Percentiles rank a stretch among this genome's conserved stretches.
These are phyloP conservation scores for Drosophila falleni DNA, from an alignment of 2,888 invertebrate species.

Conservation along the genomic window DNA sequence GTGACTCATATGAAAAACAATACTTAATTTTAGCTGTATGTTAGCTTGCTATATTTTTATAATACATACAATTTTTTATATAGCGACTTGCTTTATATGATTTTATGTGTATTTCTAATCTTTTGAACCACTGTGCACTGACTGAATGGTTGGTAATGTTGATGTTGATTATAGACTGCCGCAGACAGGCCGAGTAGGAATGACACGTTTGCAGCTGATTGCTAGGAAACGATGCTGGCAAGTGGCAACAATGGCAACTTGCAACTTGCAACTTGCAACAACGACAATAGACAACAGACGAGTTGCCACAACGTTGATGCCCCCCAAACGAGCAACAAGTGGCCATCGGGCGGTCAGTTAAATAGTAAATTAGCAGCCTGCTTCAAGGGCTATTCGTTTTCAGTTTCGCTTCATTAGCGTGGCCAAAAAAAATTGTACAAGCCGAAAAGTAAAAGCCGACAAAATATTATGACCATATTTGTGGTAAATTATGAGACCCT, in stretches of 20 bases:
- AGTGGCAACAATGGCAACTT: constrained; percentile 30
- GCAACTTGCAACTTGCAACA: neutral
- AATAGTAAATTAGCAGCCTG: constrained; percentile 54
- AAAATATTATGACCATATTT: constrained; percentile 82
- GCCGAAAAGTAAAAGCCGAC: constrained; percentile 76
- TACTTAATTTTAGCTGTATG: no score
- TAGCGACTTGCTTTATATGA: no score
- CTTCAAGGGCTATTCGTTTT: constrained; percentile 45
- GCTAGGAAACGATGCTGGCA: constrained; percentile 64
- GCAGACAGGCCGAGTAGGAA: constrained; percentile 40
- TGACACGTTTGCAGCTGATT: constrained; percentile 78
- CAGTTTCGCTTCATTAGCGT: constrained; percentile 71
- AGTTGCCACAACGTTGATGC: constrained; percentile 20
- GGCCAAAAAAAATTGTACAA: neutral
- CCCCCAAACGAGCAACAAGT: constrained; percentile 63
- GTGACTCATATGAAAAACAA: no score
- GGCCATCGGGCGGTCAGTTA: constrained; percentile 66
- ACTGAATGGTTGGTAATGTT: constrained; percentile 46
- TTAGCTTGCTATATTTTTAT: no score
- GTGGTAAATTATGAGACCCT: constrained; percentile 82
- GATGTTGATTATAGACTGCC: constrained; percentile 73
- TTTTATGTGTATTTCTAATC: neutral
- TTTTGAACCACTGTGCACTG: neutral
- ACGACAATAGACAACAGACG: neutral
- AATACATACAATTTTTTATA: no score